Conservation (phyloP, 2,797 vertebrate genomes). For the Pterois miles region DNA sequence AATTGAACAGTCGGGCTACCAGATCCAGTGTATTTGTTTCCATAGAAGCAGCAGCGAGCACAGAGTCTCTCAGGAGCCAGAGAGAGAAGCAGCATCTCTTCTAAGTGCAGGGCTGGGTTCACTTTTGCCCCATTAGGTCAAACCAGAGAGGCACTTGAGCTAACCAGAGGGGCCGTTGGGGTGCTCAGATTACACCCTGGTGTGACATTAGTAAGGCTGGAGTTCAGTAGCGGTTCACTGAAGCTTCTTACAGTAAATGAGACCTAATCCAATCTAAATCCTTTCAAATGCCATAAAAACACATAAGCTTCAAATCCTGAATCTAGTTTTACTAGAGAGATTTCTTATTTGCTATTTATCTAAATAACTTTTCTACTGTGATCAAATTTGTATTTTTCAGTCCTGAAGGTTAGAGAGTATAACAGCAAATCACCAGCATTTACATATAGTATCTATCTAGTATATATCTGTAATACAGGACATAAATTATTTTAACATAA, state of each 20-base stretch:
- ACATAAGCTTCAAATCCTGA: background rate
- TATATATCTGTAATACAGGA: background rate
- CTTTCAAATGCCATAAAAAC: background rate
- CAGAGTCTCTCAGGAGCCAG: background rate
- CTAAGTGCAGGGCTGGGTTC: constrained; percentile 1
- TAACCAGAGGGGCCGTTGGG: background rate
- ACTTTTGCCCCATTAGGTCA: constrained; percentile 12
- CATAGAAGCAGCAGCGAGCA: background rate
- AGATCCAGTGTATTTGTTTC: background rate
- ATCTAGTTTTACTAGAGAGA: background rate
- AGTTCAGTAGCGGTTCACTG: constrained; percentile 8
- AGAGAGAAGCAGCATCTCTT: background rate
- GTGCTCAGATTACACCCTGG: constrained; percentile 18
- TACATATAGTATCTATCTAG: too few species aligned
- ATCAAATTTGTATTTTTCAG: too few species aligned
- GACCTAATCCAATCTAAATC: background rate
- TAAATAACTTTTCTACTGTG: background rate
- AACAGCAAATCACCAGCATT: background rate
- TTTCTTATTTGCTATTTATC: background rate
- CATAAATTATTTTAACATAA: background rate
- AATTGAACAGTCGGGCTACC: background rate
- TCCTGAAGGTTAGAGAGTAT: too few species aligned
- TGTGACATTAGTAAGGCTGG: background rate
- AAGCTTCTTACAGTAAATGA: constrained; percentile 3
- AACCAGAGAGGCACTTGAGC: constrained; percentile 12